These are phyloP conservation scores for Cataglyphis albicans DNA, from an alignment of 2,888 invertebrate species.

Conservation along the genomic window DNA sequence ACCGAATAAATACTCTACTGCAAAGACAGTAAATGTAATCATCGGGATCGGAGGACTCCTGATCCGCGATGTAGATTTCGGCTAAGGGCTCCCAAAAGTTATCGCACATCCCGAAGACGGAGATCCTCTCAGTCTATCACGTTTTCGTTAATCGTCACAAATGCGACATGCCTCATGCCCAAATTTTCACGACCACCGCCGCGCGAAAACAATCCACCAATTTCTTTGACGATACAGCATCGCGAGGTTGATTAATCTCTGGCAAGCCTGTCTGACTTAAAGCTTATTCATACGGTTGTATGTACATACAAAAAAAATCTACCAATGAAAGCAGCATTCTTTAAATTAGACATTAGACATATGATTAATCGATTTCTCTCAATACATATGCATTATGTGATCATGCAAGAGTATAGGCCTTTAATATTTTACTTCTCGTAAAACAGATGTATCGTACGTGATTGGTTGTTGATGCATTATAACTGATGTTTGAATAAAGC, in stretches of 20 bases:
- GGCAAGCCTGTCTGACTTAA: background rate
- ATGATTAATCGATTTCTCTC: background rate
- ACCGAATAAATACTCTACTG: slow-evolving; percentile 91
- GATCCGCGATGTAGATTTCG: slow-evolving; percentile 88
- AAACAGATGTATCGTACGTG: background rate
- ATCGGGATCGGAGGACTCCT: slow-evolving; percentile 86
- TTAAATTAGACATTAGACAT: background rate
- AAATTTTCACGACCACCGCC: slow-evolving; percentile 70
- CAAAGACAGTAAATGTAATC: slow-evolving; percentile 90
- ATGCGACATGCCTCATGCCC: slow-evolving; percentile 74
- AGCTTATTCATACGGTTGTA: background rate
- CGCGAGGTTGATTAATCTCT: slow-evolving; percentile 61
- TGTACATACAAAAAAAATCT: background rate
- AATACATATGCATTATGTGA: background rate
- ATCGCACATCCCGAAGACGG: slow-evolving; percentile 85
- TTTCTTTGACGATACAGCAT: slow-evolving; percentile 65
- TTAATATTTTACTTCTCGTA: background rate
- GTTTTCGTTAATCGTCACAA: slow-evolving; percentile 73
- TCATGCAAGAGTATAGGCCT: background rate
- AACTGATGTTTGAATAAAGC: too few species aligned
- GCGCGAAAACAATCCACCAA: slow-evolving; percentile 78
- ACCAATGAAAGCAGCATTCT: background rate
- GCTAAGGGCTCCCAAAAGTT: slow-evolving; percentile 90
- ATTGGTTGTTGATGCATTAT: background rate
- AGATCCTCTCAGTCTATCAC: slow-evolving; percentile 15